These are phyloP conservation scores for Capitulum mitella DNA, from an alignment of 2,888 invertebrate species.

Conservation along the genomic window DNA sequence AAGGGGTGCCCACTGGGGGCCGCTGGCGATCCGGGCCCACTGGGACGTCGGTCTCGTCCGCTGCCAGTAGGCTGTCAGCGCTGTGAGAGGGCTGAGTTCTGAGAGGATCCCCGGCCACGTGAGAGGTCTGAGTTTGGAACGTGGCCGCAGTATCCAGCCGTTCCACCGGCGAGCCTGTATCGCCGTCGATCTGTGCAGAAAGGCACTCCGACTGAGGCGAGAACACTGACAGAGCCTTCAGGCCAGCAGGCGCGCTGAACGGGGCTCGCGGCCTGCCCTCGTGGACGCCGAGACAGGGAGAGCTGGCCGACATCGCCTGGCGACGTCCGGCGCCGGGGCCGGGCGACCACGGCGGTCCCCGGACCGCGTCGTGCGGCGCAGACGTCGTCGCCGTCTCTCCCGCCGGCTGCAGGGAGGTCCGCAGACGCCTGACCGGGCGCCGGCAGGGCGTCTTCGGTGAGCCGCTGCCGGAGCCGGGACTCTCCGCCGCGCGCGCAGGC, in stretches of 20 bases:
- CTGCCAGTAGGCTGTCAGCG: no score
- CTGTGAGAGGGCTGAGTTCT: no score
- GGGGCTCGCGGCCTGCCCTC: no score
- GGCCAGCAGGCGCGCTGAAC: slow-evolving; percentile 41
- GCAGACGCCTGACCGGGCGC: neutral
- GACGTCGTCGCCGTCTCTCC: neutral
- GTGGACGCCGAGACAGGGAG: slow-evolving; percentile 41
- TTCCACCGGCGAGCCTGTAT: no score
- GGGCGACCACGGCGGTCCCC: neutral
- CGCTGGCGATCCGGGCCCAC: no score
- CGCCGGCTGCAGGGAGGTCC: neutral
- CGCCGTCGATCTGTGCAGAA: neutral
- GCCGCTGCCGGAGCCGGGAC: neutral
- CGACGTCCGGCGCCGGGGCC: neutral
- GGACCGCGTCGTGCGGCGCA: neutral
- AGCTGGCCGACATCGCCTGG: neutral
- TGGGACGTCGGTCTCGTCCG: no score
- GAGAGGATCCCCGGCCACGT: neutral
- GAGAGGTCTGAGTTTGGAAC: no score
- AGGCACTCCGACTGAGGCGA: neutral
- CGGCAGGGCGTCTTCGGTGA: neutral
- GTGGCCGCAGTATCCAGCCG: no score
- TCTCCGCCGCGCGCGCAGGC: slow-evolving; percentile 28
- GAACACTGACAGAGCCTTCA: neutral
- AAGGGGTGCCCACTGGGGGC: no score